Base-by-base conservation (phyloP, 2,113 vertebrate species). In the Pachyramphus minor region DNA sequence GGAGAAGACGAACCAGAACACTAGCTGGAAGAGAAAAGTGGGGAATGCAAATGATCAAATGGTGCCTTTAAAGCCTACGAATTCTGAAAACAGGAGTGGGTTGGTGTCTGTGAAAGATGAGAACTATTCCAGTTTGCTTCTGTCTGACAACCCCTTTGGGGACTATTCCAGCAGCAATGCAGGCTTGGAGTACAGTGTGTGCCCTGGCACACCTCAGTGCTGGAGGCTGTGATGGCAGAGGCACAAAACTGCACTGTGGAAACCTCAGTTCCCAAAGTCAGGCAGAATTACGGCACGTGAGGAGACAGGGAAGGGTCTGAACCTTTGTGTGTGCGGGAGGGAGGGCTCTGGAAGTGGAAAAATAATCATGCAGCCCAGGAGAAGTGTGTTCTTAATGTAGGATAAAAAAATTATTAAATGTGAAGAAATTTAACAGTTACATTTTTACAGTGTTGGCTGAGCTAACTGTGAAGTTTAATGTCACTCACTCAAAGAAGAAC, bases 221-320 rank as follows among this genome's bases (percentile, higher is more conserved):
- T 22, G 33, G 41, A 76, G 83, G 49, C 82, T 79, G 63, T 12
- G 30, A 22, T 72, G 89, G 92, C 87, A 73, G n/a, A 8, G n/a
- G 62, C 64, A 66, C 50, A 35, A 23, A 42, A 27, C 49, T 42
- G 50, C 0, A 0, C 42, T 17, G 19, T 12, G 5, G 55, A 39
- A 89, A 25, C 59, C 87, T 73, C 45, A 0, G 2, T 33, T 72
- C 47, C 63, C 31, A n/a, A 23, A 24, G 14, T 11, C 3, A 1
- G 44, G 30, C 2, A 8, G n/a, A 62, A 45, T 84, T 58, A 23
- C 0, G 0, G 44, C 45, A 23, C 3, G 0, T 0, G 0, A 21
- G 64, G 64, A 77, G 45, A 55, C 44, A n/a, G 68, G 41, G 45
- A 86, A 79, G 58, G 69, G 37, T 56, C 72, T 88, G 49, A 45